Evolutionary conservation across 2,888 invertebrate species (phyloP), one percentile per base, ranked within the genome.

Genomic region (Neocrepidodera transversa): DNA sequence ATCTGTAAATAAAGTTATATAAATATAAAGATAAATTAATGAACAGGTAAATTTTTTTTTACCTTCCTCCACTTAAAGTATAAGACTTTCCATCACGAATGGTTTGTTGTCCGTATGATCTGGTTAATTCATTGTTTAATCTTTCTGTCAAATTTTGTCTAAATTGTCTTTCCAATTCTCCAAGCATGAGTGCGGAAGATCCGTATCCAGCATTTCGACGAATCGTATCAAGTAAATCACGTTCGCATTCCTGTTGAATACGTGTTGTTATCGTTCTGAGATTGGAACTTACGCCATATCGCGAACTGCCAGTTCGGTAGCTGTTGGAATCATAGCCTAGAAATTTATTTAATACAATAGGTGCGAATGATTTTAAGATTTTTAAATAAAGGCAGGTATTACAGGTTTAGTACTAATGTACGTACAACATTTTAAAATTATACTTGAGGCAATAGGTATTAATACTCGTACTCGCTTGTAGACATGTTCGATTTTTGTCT

Each of bases 61-160:
- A 54, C 53, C 54, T 58, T 13, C 75, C 76, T 20, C 67, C 68
- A 17, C 43, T 35, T 23, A 76, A 65, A 2, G 71, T 64, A 43
- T 77, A 77, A 1, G 75, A 74, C 5, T 68, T 63, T 4, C 74
- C 76, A 13, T 72, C 66, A 32, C 70, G 60, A 17, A 74, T 64
- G 28, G 66, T 65, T 52, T 74, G 72, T 45, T 67, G 67, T 2
- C 74, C 74, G 36, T 71, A 74, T 51, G 69, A 70, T 1, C 20
- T 20, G 43, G 20, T 55, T n/a, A 79, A 60, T 38, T 74, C 74
- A 8, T 75, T 69, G 55, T 78, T 73, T 10, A 79, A 52, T 58
- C 74, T 69, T 30, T 71, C 66, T 0, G 77, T 75, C 16, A 79
- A 54, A 59, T 79, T 79, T n/a, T 71, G 66, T 38, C 68, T 70